Base-by-base conservation (phyloP, 2,888 invertebrate species). In the Eretmocerus hayati region DNA sequence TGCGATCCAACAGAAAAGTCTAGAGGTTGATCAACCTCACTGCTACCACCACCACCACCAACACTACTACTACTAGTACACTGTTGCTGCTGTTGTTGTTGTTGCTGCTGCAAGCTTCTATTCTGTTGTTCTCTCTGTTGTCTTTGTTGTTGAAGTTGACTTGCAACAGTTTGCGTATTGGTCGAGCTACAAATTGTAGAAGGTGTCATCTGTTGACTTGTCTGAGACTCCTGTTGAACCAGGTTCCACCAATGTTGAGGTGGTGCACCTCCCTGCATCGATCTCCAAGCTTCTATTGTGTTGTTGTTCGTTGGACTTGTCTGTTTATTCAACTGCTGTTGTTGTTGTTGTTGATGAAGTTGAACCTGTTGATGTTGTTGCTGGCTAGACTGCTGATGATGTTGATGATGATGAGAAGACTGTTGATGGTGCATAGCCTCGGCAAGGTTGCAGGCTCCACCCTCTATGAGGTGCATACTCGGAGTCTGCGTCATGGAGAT, bases 1-100 rank as follows among this genome's bases (percentile, higher is more conserved):
- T 78, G 73, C 53, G 78, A 77, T 54, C 78, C 78, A 77, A 84
- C 83, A 70, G 84, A 84, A 74, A 84, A 85, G 76, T 85, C 85
- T 62, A 84, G 76, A 60, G 84, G 84, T 73, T 84, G 84, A 69
- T 79, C 79, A 49, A 67, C 71, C 49, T 65, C 73, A 60, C 66
- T 59, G 40, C 64, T 65, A n/a, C 8, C 15, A 5, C n/a, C 6
- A 5, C 21, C 5, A 20, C 16, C 36, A 9, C 5, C 33, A 15
- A 33, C 16, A 2, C 11, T 20, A 20, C 4, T 20, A 4, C 15
- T 4, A 9, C 48, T 52, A 13, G 48, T 31, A 16, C 43, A 30
- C 37, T 49, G 49, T 19, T 41, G 53, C 31, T 46, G 42, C 20
- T 6, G 15, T 16, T 33, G 48, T n/a, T 21, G 46, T 15, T 37